A percentile compares a stretch with the other conserved stretches of the same genome.
phyloP scores from a whole-genome alignment of 1,140 invertebrate species.

The Dinothrombium tinctorium region DNA sequence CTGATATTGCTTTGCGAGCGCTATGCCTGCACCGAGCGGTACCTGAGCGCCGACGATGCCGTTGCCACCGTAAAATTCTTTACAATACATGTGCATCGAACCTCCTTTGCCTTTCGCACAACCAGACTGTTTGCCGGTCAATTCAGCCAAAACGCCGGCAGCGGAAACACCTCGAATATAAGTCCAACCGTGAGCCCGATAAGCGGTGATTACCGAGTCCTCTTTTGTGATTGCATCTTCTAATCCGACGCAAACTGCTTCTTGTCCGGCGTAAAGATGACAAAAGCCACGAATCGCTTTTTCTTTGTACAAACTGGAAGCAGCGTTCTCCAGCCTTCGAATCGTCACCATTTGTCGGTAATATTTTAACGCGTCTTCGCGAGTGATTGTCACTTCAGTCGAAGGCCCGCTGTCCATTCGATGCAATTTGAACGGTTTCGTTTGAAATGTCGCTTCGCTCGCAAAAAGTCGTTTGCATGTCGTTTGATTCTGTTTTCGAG shows the following conservation, averaged over 20 bases:
- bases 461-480: neutral
- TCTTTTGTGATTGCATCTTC: constrained; percentile 46
- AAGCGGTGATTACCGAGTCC: constrained; percentile 85
- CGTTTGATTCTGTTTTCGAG: neutral
- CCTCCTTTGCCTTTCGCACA: constrained; percentile 37
- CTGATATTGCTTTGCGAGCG: constrained; percentile 67
- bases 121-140: constrained; percentile 60
- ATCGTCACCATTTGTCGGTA: constrained; percentile 64
- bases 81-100: constrained; percentile 64
- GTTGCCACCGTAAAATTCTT: constrained; percentile 88
- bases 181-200: constrained; percentile 88
- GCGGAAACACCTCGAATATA: constrained; percentile 63
- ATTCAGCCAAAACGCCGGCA: constrained; percentile 54
- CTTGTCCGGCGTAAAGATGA: constrained; percentile 87
- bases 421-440: constrained; percentile 55
- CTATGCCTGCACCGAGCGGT: constrained; percentile 77
- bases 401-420: constrained; percentile 51
- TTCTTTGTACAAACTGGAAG: constrained; percentile 83
- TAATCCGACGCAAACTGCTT: constrained; percentile 62
- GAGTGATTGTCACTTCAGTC: constrained; percentile 34
- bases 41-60: constrained; percentile 97
- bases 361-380: constrained; percentile 62
- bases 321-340: constrained; percentile 68
- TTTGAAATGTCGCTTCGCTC: constrained; percentile 13
- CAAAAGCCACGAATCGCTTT: constrained; percentile 91